These are phyloP conservation scores for Guaruba guarouba DNA, from an alignment of 2,113 vertebrate species.

Conservation along the genomic window DNA sequence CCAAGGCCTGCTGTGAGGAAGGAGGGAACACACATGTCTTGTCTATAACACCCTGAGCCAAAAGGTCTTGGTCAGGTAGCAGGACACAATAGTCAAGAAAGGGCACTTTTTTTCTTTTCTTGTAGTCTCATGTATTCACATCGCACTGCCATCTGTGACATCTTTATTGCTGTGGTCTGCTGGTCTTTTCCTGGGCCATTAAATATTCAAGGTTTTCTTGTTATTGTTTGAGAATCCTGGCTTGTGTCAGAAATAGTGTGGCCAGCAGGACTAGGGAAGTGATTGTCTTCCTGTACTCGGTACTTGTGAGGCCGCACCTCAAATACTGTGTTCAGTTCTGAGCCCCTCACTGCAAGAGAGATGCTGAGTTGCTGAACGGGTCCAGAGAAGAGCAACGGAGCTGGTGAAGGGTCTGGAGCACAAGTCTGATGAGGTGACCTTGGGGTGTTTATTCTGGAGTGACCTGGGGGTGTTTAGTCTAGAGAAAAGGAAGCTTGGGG, in stretches of 20 bases:
- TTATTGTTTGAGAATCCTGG: neutral
- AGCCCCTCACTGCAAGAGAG: neutral
- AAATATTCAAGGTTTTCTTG: neutral
- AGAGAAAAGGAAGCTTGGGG: neutral
- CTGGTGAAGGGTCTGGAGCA: neutral
- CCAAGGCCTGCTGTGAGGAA: neutral
- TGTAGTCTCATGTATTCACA: neutral
- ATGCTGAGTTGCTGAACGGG: neutral
- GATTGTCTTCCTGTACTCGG: accelerated
- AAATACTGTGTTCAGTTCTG: neutral
- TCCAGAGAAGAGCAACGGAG: neutral
- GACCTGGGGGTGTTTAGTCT: neutral
- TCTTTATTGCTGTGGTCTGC: neutral
- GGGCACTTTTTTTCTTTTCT: neutral
- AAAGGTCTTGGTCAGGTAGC: neutral
- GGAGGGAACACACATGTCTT: neutral
- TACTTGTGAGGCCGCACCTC: neutral
- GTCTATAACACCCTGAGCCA: neutral
- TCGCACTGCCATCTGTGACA: neutral
- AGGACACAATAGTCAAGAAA: neutral
- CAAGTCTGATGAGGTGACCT: neutral
- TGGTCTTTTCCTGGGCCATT: neutral
- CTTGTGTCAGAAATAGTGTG: neutral
- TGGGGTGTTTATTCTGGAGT: neutral
- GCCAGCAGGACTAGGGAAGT: neutral